phyloP scores from a whole-genome alignment of 2,113 vertebrate species.

The Cichladusa arquata region DNA sequence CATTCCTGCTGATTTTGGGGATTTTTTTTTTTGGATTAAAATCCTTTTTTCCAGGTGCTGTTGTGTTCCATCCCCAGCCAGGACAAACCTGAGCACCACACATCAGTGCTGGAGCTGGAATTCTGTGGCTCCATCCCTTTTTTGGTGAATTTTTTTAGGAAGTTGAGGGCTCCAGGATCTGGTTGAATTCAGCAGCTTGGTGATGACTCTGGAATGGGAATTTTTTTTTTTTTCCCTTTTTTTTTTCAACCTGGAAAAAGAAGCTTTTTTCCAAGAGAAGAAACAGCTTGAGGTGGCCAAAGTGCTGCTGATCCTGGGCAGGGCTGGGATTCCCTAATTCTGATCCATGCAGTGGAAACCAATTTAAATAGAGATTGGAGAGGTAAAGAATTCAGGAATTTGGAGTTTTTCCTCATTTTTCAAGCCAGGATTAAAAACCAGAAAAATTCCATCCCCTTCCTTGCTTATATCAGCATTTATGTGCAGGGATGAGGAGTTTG shows the following conservation, averaged over 20 bases:
- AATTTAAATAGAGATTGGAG: background rate
- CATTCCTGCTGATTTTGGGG: background rate
- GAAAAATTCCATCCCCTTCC: background rate
- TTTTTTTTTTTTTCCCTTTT: background rate
- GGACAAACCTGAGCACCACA: too few species aligned
- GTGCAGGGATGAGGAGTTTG: background rate
- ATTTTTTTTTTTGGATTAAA: background rate
- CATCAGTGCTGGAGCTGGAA: background rate
- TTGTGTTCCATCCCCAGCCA: background rate
- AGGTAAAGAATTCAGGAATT: background rate
- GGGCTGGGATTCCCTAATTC: background rate
- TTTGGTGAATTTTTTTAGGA: background rate
- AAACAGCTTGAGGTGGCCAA: background rate
- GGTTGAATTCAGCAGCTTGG: too few species aligned
- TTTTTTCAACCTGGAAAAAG: too few species aligned
- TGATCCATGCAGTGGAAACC: background rate
- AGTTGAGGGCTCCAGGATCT: background rate
- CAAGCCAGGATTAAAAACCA: background rate
- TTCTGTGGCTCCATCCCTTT: background rate
- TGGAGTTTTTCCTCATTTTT: too few species aligned
- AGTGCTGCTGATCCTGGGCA: background rate
- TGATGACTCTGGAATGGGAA: background rate
- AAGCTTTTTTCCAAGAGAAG: background rate
- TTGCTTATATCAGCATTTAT: fast-evolving
- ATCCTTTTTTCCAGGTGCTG: background rate